These are phyloP conservation scores for Poicephalus gulielmi DNA, from an alignment of 2,113 vertebrate genomes.

Conservation along the genomic window DNA sequence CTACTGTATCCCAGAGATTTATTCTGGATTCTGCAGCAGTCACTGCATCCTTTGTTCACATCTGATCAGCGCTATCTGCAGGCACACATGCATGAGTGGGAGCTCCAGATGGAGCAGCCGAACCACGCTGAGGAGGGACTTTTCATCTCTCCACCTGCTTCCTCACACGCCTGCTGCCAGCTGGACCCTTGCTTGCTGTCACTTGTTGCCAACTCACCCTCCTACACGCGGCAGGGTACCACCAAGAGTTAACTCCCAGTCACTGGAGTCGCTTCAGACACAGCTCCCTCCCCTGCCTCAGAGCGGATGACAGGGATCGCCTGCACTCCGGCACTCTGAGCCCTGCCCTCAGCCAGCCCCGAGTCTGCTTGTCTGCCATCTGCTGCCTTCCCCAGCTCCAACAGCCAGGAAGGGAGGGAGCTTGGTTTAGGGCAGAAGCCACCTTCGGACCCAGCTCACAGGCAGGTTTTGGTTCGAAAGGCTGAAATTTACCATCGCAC, in stretches of 20 bases:
- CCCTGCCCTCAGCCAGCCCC: not conserved
- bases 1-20: not conserved
- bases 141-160: not conserved
- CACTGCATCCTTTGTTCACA: not conserved
- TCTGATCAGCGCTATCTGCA: not conserved
- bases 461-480: not conserved
- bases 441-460: not conserved
- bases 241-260: not conserved
- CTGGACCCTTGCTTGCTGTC: not conserved
- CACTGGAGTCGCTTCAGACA: not conserved
- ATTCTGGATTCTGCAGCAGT: not conserved
- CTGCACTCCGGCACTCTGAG: fast-evolving
- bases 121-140: not conserved
- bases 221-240: not conserved
- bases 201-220: not conserved
- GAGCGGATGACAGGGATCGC: not conserved
- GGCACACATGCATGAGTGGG: not conserved
- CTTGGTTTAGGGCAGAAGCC: not conserved
- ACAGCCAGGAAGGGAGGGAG: not conserved
- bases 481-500: not conserved
- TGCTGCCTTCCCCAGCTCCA: constrained; percentile 1
- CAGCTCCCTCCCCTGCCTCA: not conserved
- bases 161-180: constrained; percentile 9
- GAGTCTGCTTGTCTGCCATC: not conserved
- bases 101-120: constrained; percentile 43